A percentile compares a stretch with the other conserved stretches of the same genome.
These are phyloP conservation scores for Brachycybe producta DNA, from an alignment of 2,888 invertebrate species.

Conservation along the genomic window DNA sequence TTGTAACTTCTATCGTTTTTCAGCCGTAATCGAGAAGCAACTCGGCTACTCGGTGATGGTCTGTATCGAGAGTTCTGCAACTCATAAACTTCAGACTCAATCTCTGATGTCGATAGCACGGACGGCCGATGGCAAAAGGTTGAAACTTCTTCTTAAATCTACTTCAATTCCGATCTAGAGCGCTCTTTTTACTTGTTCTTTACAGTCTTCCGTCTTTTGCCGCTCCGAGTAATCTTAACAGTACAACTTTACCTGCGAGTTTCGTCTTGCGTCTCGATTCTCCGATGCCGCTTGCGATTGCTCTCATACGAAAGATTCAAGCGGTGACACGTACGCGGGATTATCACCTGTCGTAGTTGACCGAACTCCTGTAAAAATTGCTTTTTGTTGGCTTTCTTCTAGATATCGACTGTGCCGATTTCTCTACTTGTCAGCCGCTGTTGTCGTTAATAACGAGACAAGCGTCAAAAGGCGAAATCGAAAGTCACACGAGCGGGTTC, in stretches of 20 bases:
- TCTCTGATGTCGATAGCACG: conserved; percentile 38
- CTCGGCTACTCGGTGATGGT: conserved; percentile 80
- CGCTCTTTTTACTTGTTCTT: conserved; percentile 22
- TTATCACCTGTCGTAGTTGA: neutral
- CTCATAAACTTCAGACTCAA: conserved; percentile 61
- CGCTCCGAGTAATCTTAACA: conserved; percentile 65
- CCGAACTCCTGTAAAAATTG: neutral
- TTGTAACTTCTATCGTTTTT: conserved; percentile 3
- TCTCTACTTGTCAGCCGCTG: conserved; percentile 47
- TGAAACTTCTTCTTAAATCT: conserved; percentile 24
- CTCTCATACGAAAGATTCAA: conserved; percentile 55
- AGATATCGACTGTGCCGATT: conserved; percentile 45
- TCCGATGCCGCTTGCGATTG: conserved; percentile 71
- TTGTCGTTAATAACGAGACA: conserved; percentile 65
- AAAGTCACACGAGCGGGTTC: conserved; percentile 60
- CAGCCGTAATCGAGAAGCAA: conserved; percentile 45
- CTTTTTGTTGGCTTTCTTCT: conserved; percentile 31
- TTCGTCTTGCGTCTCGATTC: conserved; percentile 71
- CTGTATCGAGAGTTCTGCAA: conserved; percentile 72
- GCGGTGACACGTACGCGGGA: conserved; percentile 31
- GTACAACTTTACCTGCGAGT: conserved; percentile 76
- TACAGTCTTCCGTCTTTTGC: conserved; percentile 64
- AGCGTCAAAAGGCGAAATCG: conserved; percentile 57
- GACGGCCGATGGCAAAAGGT: conserved; percentile 61
- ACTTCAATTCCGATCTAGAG: too few relatives aligned